Percentiles rank a stretch among this genome's conserved stretches.
Conservation (phyloP, 2,888 invertebrate species). For the Scaptomyza parva region DNA sequence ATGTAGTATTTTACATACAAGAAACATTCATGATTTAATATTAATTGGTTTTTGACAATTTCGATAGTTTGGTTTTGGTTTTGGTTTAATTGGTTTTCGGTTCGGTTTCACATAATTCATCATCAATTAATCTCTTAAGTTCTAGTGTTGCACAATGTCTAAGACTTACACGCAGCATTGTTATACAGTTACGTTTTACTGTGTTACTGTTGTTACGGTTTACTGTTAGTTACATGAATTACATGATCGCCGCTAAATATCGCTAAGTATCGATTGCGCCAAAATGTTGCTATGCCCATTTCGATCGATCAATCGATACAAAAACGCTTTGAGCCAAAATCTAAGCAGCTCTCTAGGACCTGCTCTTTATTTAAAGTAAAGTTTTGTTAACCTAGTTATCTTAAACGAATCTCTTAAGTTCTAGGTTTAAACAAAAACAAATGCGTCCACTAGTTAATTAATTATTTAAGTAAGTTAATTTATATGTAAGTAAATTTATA, state of each 20-base stretch:
- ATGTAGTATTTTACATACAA: constrained; percentile 21
- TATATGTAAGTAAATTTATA: constrained; percentile 25
- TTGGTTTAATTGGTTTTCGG: background rate
- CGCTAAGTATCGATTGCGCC: constrained; percentile 50
- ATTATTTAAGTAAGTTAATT: constrained; percentile 28
- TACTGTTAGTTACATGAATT: constrained; percentile 41
- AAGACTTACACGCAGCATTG: constrained; percentile 52
- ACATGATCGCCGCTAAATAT: constrained; percentile 53
- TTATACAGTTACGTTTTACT: constrained; percentile 38
- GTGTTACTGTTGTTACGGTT: too few relatives aligned
- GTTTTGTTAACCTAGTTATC: constrained; percentile 54
- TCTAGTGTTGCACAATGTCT: constrained; percentile 55
- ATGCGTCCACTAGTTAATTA: constrained; percentile 59
- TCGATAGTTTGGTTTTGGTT: constrained; percentile 5
- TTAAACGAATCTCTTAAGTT: constrained; percentile 62
- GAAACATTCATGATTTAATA: constrained; percentile 26
- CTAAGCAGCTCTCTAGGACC: constrained; percentile 67
- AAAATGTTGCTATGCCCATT: constrained; percentile 20
- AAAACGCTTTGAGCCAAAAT: constrained; percentile 34
- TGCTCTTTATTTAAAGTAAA: too few relatives aligned
- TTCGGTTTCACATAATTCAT: constrained; percentile 20
- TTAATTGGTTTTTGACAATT: constrained; percentile 26
- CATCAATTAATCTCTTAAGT: constrained; percentile 31
- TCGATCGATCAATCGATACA: constrained; percentile 41
- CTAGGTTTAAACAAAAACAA: constrained; percentile 52